These are phyloP conservation scores for Drosophila leontia DNA, from an alignment of 1,140 invertebrate species.

Conservation along the genomic window DNA sequence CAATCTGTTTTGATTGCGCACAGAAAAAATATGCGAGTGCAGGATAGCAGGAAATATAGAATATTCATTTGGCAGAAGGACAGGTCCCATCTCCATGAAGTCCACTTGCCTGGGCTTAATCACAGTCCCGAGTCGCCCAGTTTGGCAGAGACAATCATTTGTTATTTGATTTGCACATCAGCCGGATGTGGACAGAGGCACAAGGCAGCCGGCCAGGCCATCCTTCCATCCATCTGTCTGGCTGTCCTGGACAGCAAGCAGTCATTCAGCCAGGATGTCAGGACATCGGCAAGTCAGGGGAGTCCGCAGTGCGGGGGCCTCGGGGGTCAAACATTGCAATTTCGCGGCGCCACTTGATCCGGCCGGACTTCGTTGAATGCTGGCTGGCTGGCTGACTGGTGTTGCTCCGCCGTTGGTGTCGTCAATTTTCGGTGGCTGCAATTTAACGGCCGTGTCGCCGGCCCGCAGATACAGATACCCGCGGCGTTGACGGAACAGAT, in stretches of 20 bases:
- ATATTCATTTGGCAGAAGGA: conserved; percentile 57
- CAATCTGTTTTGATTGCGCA: conserved; percentile 39
- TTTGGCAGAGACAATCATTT: conserved; percentile 63
- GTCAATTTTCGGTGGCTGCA: conserved; percentile 27
- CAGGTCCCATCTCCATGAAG: conserved; percentile 28
- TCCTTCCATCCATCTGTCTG: conserved; percentile 8
- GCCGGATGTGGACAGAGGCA: conserved; percentile 30
- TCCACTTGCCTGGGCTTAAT: conserved; percentile 56
- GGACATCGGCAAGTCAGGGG: conserved; percentile 11
- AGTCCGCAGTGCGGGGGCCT: conserved; percentile 7
- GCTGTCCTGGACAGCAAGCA: conserved; percentile 16
- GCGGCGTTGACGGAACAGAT: conserved; percentile 27
- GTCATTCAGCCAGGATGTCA: conserved; percentile 56
- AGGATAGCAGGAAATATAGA: conserved; percentile 21
- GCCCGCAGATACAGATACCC: conserved; percentile 25
- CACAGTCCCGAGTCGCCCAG: conserved; percentile 48
- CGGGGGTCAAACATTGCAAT: conserved; percentile 34
- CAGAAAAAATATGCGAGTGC: conserved; percentile 14
- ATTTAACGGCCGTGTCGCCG: conserved; percentile 33
- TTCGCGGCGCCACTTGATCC: conserved; percentile 16
- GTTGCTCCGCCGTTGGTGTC: conserved; percentile 14
- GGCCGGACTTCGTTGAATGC: conserved; percentile 26
- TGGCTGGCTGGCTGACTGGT: background rate
- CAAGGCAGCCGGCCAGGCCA: background rate
- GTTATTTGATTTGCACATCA: conserved; percentile 73